Base-by-base conservation (phyloP, 2,888 invertebrate genomes). In the Ophion slaviceki region DNA sequence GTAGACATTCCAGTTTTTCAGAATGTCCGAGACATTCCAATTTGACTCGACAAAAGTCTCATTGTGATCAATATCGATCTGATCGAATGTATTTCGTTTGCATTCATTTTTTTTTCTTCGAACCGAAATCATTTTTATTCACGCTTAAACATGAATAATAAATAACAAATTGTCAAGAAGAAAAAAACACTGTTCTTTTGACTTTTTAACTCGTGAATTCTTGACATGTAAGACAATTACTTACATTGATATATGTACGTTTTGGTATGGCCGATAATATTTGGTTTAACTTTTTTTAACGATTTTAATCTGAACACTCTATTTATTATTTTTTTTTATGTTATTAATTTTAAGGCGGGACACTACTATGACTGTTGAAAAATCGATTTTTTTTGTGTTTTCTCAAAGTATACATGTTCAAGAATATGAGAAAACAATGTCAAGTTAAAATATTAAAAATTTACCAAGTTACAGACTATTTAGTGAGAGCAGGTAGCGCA, bases 211-310 rank as follows among this genome's bases (percentile, higher is more conserved):
- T 53, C 17, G 14, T 14, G 4, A 32, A 14, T 11, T 47, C 10
- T 47, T 11, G 8, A 47, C 47, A 47, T 2, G 47, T 11, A 47
- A 47, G 47, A 11, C 47, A 8, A 2, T 8, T 11, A 47, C 8
- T 47, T 47, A 47, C 8, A 47, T 47, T 47, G 62, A 28, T 59
- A 20, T 36, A 59, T 80, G 59, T 64, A 72, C 14, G 40, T 59
- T 40, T 17, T 24, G 14, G 40, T 78, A 45, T 24, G 57, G n/a
- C 6, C 11, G 8, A 40, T 8, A 40, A 40, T 40, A 40, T 8
- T 32, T 40, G 8, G 7, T 8, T 40, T 8, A 40, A 0, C 40
- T 40, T 8, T 40, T 40, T 7, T 40, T 7, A 8, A 40, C 40
- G 8, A 40, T 7, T 7, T 40, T 40, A 6, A 40, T 7, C 0